Conservation (phyloP, 2,797 vertebrate genomes). For the Corythornis leucogaster region DNA sequence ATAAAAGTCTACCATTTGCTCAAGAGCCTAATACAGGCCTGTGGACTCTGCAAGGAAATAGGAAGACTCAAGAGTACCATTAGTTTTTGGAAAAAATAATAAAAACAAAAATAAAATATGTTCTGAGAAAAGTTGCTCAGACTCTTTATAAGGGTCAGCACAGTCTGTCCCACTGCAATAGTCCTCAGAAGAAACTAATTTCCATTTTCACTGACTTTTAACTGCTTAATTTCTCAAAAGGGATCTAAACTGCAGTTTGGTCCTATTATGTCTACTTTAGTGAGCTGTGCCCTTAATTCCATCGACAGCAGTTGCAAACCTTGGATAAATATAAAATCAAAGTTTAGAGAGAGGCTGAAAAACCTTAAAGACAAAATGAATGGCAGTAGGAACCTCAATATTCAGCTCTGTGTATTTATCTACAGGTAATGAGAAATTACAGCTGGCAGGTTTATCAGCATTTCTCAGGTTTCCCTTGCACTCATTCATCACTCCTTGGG, state of each 20-base stretch:
- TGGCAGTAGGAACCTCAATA: not conserved
- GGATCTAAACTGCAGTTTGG: slow-evolving; percentile 32
- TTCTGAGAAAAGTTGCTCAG: not conserved
- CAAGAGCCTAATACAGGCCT: not conserved
- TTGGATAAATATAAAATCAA: not conserved
- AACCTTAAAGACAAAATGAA: slow-evolving; percentile 7
- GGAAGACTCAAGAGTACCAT: not conserved
- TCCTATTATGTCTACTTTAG: slow-evolving; percentile 56
- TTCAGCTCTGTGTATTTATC: not conserved
- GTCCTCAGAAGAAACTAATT: slow-evolving; percentile 44
- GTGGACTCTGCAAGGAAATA: not conserved
- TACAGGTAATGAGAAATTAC: not conserved
- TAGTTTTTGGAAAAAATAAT: not conserved
- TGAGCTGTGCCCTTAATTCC: slow-evolving; percentile 12
- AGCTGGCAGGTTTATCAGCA: not conserved
- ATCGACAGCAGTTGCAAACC: not conserved
- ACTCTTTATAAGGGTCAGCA: slow-evolving; percentile 41
- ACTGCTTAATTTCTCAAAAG: slow-evolving; percentile 61
- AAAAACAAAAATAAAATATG: not conserved
- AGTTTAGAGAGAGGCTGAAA: not conserved
- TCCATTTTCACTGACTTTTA: slow-evolving; percentile 47
- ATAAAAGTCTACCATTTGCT: not conserved
- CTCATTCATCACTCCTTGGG: not conserved
- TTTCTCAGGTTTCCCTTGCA: not conserved
- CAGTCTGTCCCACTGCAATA: slow-evolving; percentile 52